phyloP scores from a whole-genome alignment of 2,113 vertebrate genomes.

The Pagrus major region DNA sequence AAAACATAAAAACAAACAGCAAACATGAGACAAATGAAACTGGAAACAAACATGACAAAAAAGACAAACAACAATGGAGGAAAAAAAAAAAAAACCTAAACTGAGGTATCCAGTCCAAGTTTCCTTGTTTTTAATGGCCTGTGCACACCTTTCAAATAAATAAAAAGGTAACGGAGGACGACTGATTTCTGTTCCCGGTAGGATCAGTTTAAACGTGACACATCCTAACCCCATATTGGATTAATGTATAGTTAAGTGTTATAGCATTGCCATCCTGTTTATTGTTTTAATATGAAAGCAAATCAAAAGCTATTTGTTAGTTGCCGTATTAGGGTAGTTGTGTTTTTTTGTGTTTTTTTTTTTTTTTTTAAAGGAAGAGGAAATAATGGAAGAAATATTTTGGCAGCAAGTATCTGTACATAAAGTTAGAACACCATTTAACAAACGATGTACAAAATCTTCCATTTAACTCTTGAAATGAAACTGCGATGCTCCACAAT shows the following conservation, averaged over 20 bases:
- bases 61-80: slow-evolving; percentile 30
- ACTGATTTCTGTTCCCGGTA: slow-evolving; percentile 6
- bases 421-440: slow-evolving; percentile 48
- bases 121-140: slow-evolving; percentile 59
- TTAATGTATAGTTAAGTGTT: slow-evolving; percentile 1
- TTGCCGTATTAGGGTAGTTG: background rate
- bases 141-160: slow-evolving; percentile 68
- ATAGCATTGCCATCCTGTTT: background rate
- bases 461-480: slow-evolving; percentile 8
- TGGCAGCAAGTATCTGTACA: slow-evolving; percentile 68
- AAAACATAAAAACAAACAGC: slow-evolving; percentile 61
- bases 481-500: slow-evolving; percentile 2
- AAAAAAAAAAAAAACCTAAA: slow-evolving; percentile 37
- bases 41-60: slow-evolving; percentile 59
- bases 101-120: slow-evolving; percentile 71
- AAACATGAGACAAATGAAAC: slow-evolving; percentile 75
- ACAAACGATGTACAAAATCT: slow-evolving; percentile 47
- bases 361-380: background rate
- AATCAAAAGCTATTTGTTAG: background rate
- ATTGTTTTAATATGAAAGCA: background rate
- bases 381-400: slow-evolving; percentile 41
- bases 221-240: background rate
- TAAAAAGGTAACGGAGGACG: slow-evolving; percentile 47
- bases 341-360: background rate
- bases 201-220: background rate